Evolutionary conservation across 53 echinoderm and acorn worm genomes (phyloP), one percentile per base, ranked within the genome.

Genomic region (Glandiceps talaboti): DNA sequence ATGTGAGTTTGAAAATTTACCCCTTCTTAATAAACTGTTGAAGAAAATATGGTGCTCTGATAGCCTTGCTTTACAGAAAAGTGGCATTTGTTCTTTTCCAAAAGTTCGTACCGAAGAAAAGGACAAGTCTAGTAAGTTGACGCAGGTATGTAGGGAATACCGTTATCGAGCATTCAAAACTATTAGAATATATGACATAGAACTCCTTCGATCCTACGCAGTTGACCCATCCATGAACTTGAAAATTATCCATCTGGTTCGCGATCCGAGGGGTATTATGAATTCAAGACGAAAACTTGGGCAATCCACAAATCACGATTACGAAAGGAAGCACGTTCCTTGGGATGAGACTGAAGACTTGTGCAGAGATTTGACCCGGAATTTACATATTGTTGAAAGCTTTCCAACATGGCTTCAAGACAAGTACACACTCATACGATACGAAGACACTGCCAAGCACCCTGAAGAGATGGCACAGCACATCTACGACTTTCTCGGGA

Each of bases 261-360:
- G 86, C 1, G 86, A 86, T n/a, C 86, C 86, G 14, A 75, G 82
- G 25, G 77, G 81, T 25, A 30, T 86, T 81, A 81, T 30, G 73
- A 29, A 33, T 0, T 86, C 86, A 26, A 76, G 81, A 1, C 29
- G 64, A 45, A 45, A 45, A 20, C 64, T 25, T 26, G 26, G 27
- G 74, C 81, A 12, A 33, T 1, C 30, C 29, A 31, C 20, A 64
- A 30, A 45, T 33, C 28, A 26, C 0, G 72, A 28, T 20, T 77
- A 33, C 30, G 32, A 64, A 0, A 83, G 25, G 30, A 74, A 28
- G 73, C 72, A 30, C 32, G 74, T 30, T 26, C 31, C 76, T 30
- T 75, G 26, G 32, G 75, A 32, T 29, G 33, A 77, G 32, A 77
- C 84, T 73, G 64, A 45, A 45, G 64, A 45, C 64, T 20, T 45